These are phyloP conservation scores for Zenarchopterus dispar DNA, from an alignment of 2,797 vertebrate genomes.

Conservation along the genomic window DNA sequence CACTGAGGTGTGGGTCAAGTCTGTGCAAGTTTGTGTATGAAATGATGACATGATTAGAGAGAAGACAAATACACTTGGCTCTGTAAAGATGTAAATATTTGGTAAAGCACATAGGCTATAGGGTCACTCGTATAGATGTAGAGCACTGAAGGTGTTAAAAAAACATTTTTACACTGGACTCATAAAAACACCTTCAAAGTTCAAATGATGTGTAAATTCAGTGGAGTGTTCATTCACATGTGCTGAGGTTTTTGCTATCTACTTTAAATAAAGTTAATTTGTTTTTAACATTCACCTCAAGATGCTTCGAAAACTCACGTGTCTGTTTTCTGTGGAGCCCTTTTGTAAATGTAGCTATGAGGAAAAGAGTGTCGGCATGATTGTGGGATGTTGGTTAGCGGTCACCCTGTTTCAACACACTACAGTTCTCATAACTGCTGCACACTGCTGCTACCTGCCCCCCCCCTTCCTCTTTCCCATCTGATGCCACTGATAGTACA, in stretches of 20 bases:
- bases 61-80: conserved; percentile 22
- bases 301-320: conserved; percentile 42
- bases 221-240: conserved; percentile 1
- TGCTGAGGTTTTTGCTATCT: background rate
- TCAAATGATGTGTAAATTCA: background rate
- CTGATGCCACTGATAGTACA: conserved; percentile 75
- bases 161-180: background rate
- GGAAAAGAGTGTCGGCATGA: conserved; percentile 56
- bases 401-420: conserved; percentile 78
- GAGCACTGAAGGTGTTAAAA: conserved; percentile 47
- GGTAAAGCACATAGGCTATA: conserved; percentile 68
- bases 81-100: conserved; percentile 70
- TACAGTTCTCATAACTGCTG: conserved; percentile 78
- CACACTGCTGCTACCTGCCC: conserved; percentile 37
- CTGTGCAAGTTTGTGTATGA: conserved; percentile 12
- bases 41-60: conserved; percentile 17
- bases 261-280: conserved; percentile 2
- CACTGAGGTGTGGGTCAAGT: conserved; percentile 33
- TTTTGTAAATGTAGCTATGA: conserved; percentile 38
- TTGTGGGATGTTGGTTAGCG: conserved; percentile 64
- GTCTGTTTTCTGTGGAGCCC: conserved; percentile 19
- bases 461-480: conserved; percentile 61
- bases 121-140: conserved; percentile 32
- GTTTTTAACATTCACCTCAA: background rate
- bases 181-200: background rate